phyloP scores from a whole-genome alignment of 2,113 vertebrate genomes.

The Melanotaenia duboulayi region DNA sequence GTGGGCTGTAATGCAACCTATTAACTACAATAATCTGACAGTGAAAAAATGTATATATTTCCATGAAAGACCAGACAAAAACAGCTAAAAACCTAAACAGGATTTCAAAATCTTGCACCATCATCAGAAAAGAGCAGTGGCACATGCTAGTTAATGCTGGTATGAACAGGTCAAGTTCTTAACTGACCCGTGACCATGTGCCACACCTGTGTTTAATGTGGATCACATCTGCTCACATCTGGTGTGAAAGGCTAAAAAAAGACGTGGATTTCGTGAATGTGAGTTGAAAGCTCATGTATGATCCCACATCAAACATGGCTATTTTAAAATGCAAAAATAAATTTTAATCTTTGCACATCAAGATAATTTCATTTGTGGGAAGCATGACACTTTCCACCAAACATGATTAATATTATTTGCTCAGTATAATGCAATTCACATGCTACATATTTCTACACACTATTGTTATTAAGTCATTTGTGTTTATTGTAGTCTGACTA shows the following conservation, averaged over 20 bases:
- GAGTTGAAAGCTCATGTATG: slow-evolving; percentile 10
- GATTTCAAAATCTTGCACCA: not conserved
- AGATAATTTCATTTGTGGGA: slow-evolving; percentile 45
- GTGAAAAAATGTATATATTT: not conserved
- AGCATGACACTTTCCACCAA: slow-evolving; percentile 36
- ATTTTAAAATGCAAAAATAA: slow-evolving; percentile 2
- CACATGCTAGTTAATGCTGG: not conserved
- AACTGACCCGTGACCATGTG: slow-evolving; percentile 12
- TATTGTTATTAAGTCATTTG: too few relatives aligned
- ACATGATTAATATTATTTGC: slow-evolving; percentile 22
- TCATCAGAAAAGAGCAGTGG: slow-evolving; percentile 9
- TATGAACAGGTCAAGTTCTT: slow-evolving; percentile 20
- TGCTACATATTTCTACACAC: not conserved
- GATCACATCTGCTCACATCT: slow-evolving; percentile 13
- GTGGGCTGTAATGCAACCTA: not conserved
- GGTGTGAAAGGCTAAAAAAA: slow-evolving; percentile 1
- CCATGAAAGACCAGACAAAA: not conserved
- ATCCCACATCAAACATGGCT: slow-evolving; percentile 32
- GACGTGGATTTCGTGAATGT: not conserved
- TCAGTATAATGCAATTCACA: not conserved
- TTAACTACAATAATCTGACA: not conserved
- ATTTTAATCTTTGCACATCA: slow-evolving; percentile 14
- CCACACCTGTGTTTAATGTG: slow-evolving; percentile 34
- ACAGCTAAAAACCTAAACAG: not conserved
- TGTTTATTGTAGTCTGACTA: too few relatives aligned